phyloP scores from a whole-genome alignment of 1,140 invertebrate species.

The Battus philenor region DNA sequence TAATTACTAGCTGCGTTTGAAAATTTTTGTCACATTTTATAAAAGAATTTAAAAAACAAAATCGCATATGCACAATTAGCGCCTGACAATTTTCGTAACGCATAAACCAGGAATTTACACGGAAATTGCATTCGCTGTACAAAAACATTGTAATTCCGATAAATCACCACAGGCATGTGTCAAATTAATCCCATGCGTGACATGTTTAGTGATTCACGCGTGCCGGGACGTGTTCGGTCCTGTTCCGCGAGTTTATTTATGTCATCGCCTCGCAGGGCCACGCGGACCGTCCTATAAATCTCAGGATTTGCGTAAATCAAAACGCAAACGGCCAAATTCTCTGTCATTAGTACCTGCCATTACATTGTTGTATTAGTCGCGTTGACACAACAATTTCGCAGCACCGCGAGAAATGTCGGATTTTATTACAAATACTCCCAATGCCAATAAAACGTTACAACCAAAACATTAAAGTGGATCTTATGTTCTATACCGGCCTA shows the following conservation, averaged over 20 bases:
- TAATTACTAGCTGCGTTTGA: too few relatives aligned
- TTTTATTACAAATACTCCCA: too few relatives aligned
- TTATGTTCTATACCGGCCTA: too few relatives aligned
- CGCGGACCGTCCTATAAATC: constrained; percentile 32
- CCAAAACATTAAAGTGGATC: too few relatives aligned
- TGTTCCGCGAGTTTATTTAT: constrained; percentile 34
- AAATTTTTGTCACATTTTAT: too few relatives aligned
- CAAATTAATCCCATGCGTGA: constrained; percentile 42
- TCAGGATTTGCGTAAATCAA: constrained; percentile 32
- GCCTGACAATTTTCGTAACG: too few relatives aligned
- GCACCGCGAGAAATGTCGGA: too few relatives aligned
- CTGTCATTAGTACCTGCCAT: constrained; percentile 14
- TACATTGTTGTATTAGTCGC: constrained; percentile 11
- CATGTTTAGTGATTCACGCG: constrained; percentile 20
- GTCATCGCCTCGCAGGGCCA: constrained; percentile 35
- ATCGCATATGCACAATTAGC: too few relatives aligned
- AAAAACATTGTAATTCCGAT: constrained; percentile 21
- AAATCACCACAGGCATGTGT: constrained; percentile 39
- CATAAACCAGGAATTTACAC: too few relatives aligned
- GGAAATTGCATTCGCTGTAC: constrained; percentile 4
- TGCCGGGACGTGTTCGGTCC: constrained; percentile 25
- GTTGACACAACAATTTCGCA: too few relatives aligned
- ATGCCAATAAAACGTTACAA: too few relatives aligned
- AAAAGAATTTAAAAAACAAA: too few relatives aligned
- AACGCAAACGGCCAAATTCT: constrained; percentile 17